A percentile compares a stretch with the other conserved stretches of the same genome.
Conservation (phyloP, 1,140 invertebrate species). For the Drosophila burlai region DNA sequence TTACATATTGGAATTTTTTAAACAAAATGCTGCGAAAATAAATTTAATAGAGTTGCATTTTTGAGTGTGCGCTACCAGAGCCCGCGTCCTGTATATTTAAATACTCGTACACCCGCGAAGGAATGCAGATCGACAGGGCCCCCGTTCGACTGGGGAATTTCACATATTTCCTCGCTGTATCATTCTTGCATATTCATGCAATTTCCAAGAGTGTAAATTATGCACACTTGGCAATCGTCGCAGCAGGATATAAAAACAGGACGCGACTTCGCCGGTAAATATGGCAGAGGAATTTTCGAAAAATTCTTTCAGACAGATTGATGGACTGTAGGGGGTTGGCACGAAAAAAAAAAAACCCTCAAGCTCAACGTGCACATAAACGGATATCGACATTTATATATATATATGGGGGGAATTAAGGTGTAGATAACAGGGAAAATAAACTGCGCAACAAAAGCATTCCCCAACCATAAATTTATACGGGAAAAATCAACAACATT, state of each 20-base stretch:
- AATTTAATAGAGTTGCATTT: not conserved
- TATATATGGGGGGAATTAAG: slow-evolving; percentile 12
- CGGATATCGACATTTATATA: slow-evolving; percentile 32
- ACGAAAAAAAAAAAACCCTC: not conserved
- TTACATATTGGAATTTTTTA: not conserved
- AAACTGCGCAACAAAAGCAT: slow-evolving; percentile 9
- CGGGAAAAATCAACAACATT: slow-evolving; percentile 1
- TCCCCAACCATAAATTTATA: slow-evolving; percentile 1
- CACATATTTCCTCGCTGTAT: slow-evolving; percentile 26
- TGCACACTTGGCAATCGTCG: slow-evolving; percentile 78
- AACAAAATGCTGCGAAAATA: not conserved
- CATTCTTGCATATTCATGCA: slow-evolving; percentile 79
- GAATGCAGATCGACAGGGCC: slow-evolving; percentile 9
- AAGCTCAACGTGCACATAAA: slow-evolving; percentile 4
- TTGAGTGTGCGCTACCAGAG: not conserved
- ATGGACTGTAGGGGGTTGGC: slow-evolving; percentile 32
- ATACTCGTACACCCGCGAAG: not conserved
- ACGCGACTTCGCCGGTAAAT: slow-evolving; percentile 28
- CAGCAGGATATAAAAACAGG: slow-evolving; percentile 55
- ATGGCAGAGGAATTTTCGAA: slow-evolving; percentile 36
- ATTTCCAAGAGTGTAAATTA: slow-evolving; percentile 80
- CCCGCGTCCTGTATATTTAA: not conserved
- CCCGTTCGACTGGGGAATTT: slow-evolving; percentile 20
- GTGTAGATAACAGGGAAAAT: slow-evolving; percentile 29
- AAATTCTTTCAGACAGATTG: slow-evolving; percentile 41